Percentiles rank a stretch among this genome's conserved stretches.
phyloP scores from a whole-genome alignment of 2,113 vertebrate species.

The Sminthopsis crassicaudata region DNA sequence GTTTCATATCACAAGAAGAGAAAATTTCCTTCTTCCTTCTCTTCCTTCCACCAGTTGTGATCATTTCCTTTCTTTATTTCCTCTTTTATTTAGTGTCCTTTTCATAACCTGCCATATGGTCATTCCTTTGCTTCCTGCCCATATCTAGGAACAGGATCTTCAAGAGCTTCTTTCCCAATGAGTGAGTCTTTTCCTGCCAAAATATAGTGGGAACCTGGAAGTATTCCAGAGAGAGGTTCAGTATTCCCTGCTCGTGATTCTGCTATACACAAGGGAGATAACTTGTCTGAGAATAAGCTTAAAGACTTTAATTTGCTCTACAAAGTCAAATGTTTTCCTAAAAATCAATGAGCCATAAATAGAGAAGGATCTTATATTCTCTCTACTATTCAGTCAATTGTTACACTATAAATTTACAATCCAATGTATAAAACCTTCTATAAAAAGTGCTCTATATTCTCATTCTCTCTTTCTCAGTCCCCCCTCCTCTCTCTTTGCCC shows the following conservation, averaged over 20 bases:
- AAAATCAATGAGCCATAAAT: too few species aligned
- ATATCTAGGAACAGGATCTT: background rate
- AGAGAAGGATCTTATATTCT: too few species aligned
- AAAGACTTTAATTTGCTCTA: too few species aligned
- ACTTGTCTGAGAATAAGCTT: too few species aligned
- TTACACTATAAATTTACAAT: too few species aligned
- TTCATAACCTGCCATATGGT: background rate
- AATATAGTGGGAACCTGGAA: background rate
- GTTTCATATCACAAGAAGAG: background rate
- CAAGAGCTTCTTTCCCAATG: background rate
- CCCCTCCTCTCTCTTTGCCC: too few species aligned
- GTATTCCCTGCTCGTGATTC: background rate
- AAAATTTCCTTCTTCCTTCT: background rate
- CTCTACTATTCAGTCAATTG: too few species aligned
- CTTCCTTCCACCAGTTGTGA: background rate
- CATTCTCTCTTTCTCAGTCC: too few species aligned
- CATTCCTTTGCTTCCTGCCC: background rate
- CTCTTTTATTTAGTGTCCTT: background rate
- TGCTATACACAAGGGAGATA: too few species aligned
- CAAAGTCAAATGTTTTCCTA: too few species aligned
- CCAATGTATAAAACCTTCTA: too few species aligned
- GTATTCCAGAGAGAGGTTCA: background rate
- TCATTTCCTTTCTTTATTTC: background rate
- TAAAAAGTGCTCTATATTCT: too few species aligned
- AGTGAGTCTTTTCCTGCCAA: background rate